These are phyloP conservation scores for Caenorhabditis parvicauda DNA, from an alignment of 2,888 invertebrate species.

Conservation along the genomic window DNA sequence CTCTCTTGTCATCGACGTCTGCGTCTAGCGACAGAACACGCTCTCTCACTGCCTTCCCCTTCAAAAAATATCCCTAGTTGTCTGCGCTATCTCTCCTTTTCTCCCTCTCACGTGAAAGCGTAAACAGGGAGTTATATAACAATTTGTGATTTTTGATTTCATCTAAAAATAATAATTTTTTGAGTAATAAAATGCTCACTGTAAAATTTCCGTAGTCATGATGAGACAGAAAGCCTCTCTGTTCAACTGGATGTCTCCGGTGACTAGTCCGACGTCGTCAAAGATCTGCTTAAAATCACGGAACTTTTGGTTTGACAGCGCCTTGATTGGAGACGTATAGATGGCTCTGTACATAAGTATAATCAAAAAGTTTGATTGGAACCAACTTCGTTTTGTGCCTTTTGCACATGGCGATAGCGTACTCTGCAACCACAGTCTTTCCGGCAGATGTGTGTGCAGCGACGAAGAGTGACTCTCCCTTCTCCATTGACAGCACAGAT, in stretches of 20 bases:
- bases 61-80: no score
- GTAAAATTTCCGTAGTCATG: slow-evolving; percentile 97
- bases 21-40: no score
- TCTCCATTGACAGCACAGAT: slow-evolving; percentile 88
- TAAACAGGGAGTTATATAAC: no score
- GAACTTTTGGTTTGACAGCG: slow-evolving; percentile 96
- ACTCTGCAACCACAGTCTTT: slow-evolving; percentile 98
- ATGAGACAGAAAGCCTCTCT: slow-evolving; percentile 89
- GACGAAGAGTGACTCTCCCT: slow-evolving; percentile 87
- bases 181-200: slow-evolving; percentile 63
- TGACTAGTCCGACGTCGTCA: slow-evolving; percentile 86
- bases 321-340: slow-evolving; percentile 98
- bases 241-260: slow-evolving; percentile 93
- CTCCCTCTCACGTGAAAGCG: no score
- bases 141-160: no score
- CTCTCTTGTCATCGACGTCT: no score
- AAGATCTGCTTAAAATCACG: slow-evolving; percentile 88
- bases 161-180: no score
- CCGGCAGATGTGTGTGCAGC: slow-evolving; percentile 96
- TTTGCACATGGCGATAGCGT: slow-evolving; percentile 92
- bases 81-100: no score
- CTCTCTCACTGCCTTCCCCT: no score
- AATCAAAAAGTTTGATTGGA: background rate
- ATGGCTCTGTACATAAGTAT: slow-evolving; percentile 66
- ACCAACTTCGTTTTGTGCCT: slow-evolving; percentile 65